phyloP scores from a whole-genome alignment of 2,113 vertebrate genomes.

The Grallaria varia region DNA sequence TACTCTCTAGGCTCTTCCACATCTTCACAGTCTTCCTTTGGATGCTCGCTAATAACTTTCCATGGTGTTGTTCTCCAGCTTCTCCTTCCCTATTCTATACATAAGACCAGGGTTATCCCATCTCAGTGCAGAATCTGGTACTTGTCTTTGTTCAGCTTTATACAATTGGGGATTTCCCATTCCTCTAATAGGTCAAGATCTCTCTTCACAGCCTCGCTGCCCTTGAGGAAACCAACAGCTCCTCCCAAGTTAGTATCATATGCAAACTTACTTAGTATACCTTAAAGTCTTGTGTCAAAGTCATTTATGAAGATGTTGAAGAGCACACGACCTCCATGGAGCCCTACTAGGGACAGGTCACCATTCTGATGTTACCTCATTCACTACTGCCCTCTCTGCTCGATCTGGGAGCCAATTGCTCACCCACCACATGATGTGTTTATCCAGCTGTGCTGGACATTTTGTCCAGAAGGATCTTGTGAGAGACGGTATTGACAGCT shows the following conservation, averaged over 20 bases:
- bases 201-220: too few species aligned
- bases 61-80: not conserved
- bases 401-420: accelerated
- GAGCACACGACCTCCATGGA: not conserved
- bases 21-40: not conserved
- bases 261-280: not conserved
- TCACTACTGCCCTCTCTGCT: not conserved
- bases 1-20: not conserved
- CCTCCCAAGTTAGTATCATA: too few species aligned
- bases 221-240: too few species aligned
- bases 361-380: not conserved
- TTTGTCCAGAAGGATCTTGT: not conserved
- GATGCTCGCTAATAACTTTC: not conserved
- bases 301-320: not conserved
- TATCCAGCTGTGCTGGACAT: not conserved
- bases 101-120: not conserved
- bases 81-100: not conserved
- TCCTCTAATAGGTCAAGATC: too few species aligned
- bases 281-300: not conserved
- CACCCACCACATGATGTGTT: not conserved
- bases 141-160: too few species aligned
- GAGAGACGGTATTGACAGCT: not conserved
- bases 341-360: not conserved
- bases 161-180: too few species aligned
- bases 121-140: not conserved